Conservation (phyloP, 1,140 invertebrate species). For the Drosophila repleta region DNA sequence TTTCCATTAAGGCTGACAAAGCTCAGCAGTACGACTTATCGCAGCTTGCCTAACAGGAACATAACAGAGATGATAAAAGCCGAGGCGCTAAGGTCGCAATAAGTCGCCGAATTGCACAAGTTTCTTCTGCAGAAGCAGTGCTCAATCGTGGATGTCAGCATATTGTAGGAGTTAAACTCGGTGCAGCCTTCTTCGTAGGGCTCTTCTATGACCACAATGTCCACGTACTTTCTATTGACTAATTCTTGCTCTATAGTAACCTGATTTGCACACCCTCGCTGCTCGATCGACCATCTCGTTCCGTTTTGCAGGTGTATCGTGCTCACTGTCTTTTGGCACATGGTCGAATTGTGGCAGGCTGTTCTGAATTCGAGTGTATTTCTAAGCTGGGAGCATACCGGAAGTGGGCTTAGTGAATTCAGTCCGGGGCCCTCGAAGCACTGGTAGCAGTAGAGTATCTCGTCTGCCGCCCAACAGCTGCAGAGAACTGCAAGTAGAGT, state of each 20-base stretch:
- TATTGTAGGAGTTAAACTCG: neutral
- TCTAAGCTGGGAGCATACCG: slow-evolving; percentile 16
- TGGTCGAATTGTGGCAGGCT: slow-evolving; percentile 50
- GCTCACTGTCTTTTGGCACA: slow-evolving; percentile 33
- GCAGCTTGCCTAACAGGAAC: slow-evolving; percentile 19
- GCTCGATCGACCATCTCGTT: slow-evolving; percentile 3
- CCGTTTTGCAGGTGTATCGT: neutral
- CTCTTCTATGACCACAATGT: neutral
- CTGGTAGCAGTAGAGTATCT: slow-evolving; percentile 34
- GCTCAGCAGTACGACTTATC: slow-evolving; percentile 1
- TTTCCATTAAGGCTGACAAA: slow-evolving; percentile 19
- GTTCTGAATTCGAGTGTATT: slow-evolving; percentile 13
- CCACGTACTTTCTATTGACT: neutral
- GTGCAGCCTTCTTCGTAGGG: slow-evolving; percentile 40
- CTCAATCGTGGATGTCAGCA: neutral
- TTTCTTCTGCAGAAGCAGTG: slow-evolving; percentile 47
- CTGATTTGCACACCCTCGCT: slow-evolving; percentile 46
- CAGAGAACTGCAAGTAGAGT: slow-evolving; percentile 13
- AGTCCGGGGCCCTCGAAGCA: slow-evolving; percentile 7
- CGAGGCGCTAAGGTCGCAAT: slow-evolving; percentile 6
- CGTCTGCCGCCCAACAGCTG: neutral
- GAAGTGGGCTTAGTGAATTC: neutral
- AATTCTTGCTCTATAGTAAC: neutral
- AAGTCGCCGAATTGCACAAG: slow-evolving; percentile 44
- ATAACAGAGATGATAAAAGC: slow-evolving; percentile 3